These are phyloP conservation scores for Acrocera orbiculus DNA, from an alignment of 2,888 invertebrate genomes.

Conservation along the genomic window DNA sequence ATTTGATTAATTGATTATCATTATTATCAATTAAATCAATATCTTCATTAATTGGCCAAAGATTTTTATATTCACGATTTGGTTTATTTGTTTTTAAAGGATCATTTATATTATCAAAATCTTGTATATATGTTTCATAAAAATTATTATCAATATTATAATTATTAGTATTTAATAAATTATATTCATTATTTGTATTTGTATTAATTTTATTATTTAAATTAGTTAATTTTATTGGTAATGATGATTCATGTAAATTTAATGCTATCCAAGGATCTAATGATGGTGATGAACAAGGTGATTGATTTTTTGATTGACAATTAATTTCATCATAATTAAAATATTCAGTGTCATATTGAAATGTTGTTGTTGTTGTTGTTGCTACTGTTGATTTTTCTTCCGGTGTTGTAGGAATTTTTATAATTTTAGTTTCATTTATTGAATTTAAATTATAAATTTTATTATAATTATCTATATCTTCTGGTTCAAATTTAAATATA, in stretches of 20 bases:
- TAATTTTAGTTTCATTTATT: neutral
- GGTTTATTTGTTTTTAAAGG: too few species aligned
- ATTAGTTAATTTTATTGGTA: conserved; percentile 10
- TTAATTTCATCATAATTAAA: conserved; percentile 32
- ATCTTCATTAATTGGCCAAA: conserved; percentile 28
- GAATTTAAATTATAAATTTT: conserved; percentile 12
- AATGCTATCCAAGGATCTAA: conserved; percentile 30
- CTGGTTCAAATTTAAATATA: conserved; percentile 31
- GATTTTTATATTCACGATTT: conserved; percentile 29
- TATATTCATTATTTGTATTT: too few species aligned
- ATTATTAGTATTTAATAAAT: too few species aligned
- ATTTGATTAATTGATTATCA: neutral
- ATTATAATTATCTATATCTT: conserved; percentile 29
- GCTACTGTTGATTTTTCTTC: neutral
- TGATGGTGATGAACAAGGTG: conserved; percentile 30
- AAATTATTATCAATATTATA: too few species aligned
- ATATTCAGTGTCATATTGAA: conserved; percentile 27
- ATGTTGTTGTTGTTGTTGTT: conserved; percentile 1
- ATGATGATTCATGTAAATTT: conserved; percentile 18
- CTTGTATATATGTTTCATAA: too few species aligned
- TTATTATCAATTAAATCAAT: conserved; percentile 16
- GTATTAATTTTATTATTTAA: too few species aligned
- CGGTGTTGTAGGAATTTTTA: too few species aligned
- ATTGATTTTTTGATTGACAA: conserved; percentile 32
- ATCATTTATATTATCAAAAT: too few species aligned